Evolutionary conservation across 2,113 vertebrate genomes (phyloP), one percentile per base, ranked within the genome.

Genomic region (Lepus europaeus): DNA sequence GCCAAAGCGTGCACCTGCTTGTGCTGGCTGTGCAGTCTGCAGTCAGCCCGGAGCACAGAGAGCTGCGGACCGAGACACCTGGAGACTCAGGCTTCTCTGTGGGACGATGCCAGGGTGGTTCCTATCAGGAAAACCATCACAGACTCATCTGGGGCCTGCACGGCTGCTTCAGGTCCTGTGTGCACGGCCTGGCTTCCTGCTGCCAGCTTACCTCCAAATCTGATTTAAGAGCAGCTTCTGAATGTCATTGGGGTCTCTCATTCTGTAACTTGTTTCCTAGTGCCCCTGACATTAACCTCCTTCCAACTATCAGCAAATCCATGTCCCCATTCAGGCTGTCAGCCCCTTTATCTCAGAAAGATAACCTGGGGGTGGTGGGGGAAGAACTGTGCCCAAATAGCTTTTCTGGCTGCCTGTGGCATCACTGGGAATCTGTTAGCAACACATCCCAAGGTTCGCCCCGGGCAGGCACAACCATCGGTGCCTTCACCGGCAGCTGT

Each of bases 311-410:
- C 49, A 73, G 27, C 73, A 69, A 81, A 63, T n/a, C 23, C 87
- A 7, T 31, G 33, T 45, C 69, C 25, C 68, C 63, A 36, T 77
- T 49, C 31, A 61, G 14, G 74, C 83, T 72, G 59, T 68, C 95
- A 77, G 83, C 68, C 74, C 82, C 72, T 86, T 36, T 59, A 79
- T 78, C 72, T 87, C 76, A 76, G 76, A 85, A 88, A 83, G 87
- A 39, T 72, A 91, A 77, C 56, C 33, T 36, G 33, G 33, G 33
- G 33, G 33, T 36, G 33, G 33, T 36, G 33, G 33, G 70, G 56
- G 74, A 72, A 79, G 39, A 86, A 95, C 95, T 17, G 29, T 78
- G 33, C 17, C 73, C 88, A 72, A 70, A 49, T 53, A 81, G 76
- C 80, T 89, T 92, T 89, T 45, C 20, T 33, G 73, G 61, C 78